Percentiles rank a stretch among this genome's conserved stretches.
Conservation (phyloP, 2,888 invertebrate species). For the Drosophila paramelanica region DNA sequence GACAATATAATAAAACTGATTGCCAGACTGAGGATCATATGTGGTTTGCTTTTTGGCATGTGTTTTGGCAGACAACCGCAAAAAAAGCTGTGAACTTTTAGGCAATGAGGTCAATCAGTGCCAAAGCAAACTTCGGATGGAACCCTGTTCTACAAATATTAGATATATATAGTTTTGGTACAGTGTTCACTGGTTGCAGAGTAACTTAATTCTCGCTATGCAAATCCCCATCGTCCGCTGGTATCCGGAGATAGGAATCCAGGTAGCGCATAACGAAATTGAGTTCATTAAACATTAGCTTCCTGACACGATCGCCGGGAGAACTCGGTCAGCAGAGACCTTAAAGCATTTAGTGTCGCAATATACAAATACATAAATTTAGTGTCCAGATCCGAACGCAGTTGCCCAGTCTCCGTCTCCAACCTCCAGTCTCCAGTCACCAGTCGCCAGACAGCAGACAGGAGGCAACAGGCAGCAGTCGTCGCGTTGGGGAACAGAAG, state of each 20-base stretch:
- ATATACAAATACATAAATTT: conserved; percentile 79
- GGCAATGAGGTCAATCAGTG: conserved; percentile 22
- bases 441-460: conserved; percentile 4
- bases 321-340: conserved; percentile 41
- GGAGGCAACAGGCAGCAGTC: conserved; percentile 12
- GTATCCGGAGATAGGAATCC: conserved; percentile 21
- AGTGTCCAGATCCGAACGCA: conserved; percentile 33
- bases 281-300: conserved; percentile 82
- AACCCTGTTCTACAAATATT: not conserved
- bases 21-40: conserved; percentile 29
- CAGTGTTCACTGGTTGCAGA: too few species aligned
- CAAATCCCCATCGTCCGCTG: not conserved
- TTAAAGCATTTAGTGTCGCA: conserved; percentile 76
- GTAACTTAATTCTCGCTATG: too few species aligned
- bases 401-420: conserved; percentile 10
- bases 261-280: conserved; percentile 80
- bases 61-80: conserved; percentile 39
- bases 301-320: conserved; percentile 67
- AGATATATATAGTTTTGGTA: too few species aligned
- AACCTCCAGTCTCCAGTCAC: too few species aligned
- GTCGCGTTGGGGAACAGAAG: conserved; percentile 57
- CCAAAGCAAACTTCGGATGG: conserved; percentile 1
- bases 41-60: conserved; percentile 29
- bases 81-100: conserved; percentile 3
- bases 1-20: conserved; percentile 17